Evolutionary conservation across 2,113 vertebrate species (phyloP), one percentile per base, ranked within the genome.

Genomic region (Elachura formosa): DNA sequence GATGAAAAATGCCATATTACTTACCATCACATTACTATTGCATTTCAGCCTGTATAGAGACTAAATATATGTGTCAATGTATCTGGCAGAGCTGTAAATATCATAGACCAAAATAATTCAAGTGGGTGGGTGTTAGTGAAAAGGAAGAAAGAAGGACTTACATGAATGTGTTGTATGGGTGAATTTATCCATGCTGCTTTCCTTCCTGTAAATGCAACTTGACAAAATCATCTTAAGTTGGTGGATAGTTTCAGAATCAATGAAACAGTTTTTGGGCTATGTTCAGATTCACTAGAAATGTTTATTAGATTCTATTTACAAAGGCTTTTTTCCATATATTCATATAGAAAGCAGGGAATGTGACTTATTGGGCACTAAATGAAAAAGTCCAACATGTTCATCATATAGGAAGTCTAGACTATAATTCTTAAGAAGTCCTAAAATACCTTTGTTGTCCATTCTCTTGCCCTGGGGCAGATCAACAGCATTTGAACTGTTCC

Each of bases 101-200:
- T n/a, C 93, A 73, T 23, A 76, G 69, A 83, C 87, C 10, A 87
- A 94, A 96, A 96, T 95, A 96, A 69, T 83, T 94, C 80, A n/a
- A 66, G 90, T 83, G 88, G 33, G 87, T 91, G 54, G 49, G 54
- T 92, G 88, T 76, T 80, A 71, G 51, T 69, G 86, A 86, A 74
- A 80, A 86, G 72, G 67, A 92, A 90, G 63, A 90, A 85, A 79
- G 20, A 38, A 61, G 14, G 18, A 36, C 14, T 23, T 66, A 51
- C 11, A 62, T 54, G 24, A 73, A 38, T 51, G 33, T 26, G 9
- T 0, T 51, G 80, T 43, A 75, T 13, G 29, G 52, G 54, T 88
- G 25, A 56, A 76, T 88, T 55, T 93, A 14, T 77, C 29, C 17
- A 14, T 69, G 19, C 34, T 80, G 51, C 74, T 90, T 83, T 89